Percentiles rank a stretch among this genome's conserved stretches.
Evolutionary conservation across 2,797 vertebrate genomes (phyloP).

Genomic region (Pantherophis alleghaniensis): DNA sequence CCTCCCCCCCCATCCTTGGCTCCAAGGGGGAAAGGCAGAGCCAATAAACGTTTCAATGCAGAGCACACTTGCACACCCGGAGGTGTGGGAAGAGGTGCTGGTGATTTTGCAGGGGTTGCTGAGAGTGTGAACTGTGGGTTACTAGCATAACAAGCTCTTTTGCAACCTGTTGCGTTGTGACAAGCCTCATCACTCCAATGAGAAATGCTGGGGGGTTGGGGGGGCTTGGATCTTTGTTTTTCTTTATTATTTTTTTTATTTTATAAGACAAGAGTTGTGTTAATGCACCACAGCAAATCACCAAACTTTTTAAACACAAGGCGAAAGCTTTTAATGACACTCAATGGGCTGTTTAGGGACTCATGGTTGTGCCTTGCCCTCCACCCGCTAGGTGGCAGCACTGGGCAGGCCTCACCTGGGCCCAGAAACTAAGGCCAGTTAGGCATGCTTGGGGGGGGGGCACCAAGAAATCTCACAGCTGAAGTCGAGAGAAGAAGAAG

Average conservation of each 20-base stretch:
- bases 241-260: not conserved
- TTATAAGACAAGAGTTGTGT: not conserved
- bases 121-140: not conserved
- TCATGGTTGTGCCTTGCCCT: not conserved
- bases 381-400: not conserved
- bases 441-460: not conserved
- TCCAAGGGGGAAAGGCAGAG: not conserved
- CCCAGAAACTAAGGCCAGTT: not conserved
- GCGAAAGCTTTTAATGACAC: not conserved
- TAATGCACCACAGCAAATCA: not conserved
- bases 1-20: not conserved
- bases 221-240: not conserved
- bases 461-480: not conserved
- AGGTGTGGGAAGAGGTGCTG: not conserved
- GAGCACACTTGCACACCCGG: not conserved
- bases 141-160: not conserved
- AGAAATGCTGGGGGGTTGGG: not conserved
- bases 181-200: not conserved
- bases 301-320: not conserved
- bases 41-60: not conserved
- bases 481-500: not conserved
- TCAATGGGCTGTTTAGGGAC: not conserved
- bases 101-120: not conserved
- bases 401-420: not conserved
- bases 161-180: not conserved